Base-by-base conservation (phyloP, 2,113 vertebrate species). In the Chionis minor region DNA sequence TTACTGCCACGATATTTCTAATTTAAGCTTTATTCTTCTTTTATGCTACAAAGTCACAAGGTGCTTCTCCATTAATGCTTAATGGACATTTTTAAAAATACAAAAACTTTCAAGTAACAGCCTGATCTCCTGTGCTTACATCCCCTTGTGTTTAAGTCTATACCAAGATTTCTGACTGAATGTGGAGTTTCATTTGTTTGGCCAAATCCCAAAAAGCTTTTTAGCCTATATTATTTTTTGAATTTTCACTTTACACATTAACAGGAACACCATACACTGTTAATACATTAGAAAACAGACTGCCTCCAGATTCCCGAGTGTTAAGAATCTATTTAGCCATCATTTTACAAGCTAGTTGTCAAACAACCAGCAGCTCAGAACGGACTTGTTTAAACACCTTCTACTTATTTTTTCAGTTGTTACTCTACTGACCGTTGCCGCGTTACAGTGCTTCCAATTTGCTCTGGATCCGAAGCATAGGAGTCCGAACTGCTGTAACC, bases 401-500 rank as follows among this genome's bases (percentile, higher is more conserved):
- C 45, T 24, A 55, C 15, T 49, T 86, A 21, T 45, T 63, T 72
- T 95, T 79, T 55, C 27, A 92, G 61, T 30, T 81, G 71, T 15
- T 77, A 65, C 10, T 45, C 32, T 95, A 98, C 98, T 96, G 79
- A 99, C 99, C 99, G 98, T 98, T 99, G 99, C 94, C 99, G 98
- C 12, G 98, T 98, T 92, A 98, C 97, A 94, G 96, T 98, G 92
- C 98, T 98, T 88, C 98, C 98, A 71, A 99, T 99, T 77, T 99
- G 99, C 94, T 99, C 99, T 96, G 99, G 98, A 94, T 99, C 99
- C 86, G 99, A 99, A 72, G 99, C 98, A 95, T 98, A 99, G 21
- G 99, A 99, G 97, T 99, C 99, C 16, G 99, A 99, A 97, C 99
- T 99, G 98, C 99, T 99, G 96, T 99, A 99, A 84, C 99, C 99